Evolutionary conservation across 2,888 invertebrate genomes (phyloP).

Genomic region (Lutraria lutraria): DNA sequence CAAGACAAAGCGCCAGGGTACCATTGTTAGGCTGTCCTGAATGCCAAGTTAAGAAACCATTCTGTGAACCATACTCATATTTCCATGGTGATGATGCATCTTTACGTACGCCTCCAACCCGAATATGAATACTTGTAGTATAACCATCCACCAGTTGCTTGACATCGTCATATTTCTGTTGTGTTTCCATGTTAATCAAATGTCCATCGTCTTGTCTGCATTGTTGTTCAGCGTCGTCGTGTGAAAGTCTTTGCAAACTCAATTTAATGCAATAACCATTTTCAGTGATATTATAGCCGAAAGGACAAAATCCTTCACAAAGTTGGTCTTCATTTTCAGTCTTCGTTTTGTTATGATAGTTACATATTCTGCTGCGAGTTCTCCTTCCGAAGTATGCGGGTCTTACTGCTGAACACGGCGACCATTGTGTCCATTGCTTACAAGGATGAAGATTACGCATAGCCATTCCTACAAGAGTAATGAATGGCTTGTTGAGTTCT

Average conservation of each 20-base stretch:
- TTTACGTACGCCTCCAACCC: background rate
- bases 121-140: background rate
- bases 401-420: too few relatives aligned
- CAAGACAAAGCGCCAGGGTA: background rate
- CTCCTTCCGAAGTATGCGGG: too few relatives aligned
- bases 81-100: constrained; percentile 15
- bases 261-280: constrained; percentile 19
- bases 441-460: too few relatives aligned
- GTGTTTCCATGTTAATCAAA: constrained; percentile 10
- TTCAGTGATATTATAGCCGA: too few relatives aligned
- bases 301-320: too few relatives aligned
- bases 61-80: constrained; percentile 17
- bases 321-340: too few relatives aligned
- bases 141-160: background rate
- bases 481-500: too few relatives aligned
- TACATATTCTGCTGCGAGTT: too few relatives aligned
- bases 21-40: too few relatives aligned
- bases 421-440: too few relatives aligned
- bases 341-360: too few relatives aligned
- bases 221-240: background rate
- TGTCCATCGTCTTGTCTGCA: background rate
- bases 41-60: background rate
- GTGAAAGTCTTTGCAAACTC: background rate
- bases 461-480: too few relatives aligned
- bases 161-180: background rate